Evolutionary conservation across 1,140 invertebrate species (phyloP).

Genomic region (Calliopsis andreniformis): DNA sequence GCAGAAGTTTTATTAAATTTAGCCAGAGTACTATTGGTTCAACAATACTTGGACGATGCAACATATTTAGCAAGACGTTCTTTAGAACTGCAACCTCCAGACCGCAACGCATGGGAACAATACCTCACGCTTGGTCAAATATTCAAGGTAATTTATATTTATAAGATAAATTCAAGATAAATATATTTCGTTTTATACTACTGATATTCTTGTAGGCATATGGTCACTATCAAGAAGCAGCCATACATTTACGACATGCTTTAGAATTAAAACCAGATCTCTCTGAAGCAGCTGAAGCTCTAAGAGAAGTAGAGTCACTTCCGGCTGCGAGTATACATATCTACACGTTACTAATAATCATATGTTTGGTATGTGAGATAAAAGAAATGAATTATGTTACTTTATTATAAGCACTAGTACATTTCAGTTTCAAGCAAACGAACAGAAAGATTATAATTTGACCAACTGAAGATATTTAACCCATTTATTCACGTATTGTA

Average conservation of each 20-base stretch:
- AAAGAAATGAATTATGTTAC: background rate
- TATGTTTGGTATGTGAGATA: conserved; percentile 86
- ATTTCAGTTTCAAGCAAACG: background rate
- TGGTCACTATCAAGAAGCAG: conserved; percentile 91
- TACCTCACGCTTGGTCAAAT: conserved; percentile 94
- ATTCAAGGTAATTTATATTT: conserved; percentile 86
- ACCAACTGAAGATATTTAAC: conserved; percentile 34
- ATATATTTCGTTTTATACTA: conserved; percentile 2
- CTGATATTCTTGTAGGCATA: conserved; percentile 83
- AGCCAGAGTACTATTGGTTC: conserved; percentile 90
- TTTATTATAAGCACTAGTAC: background rate
- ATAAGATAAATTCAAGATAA: too few relatives aligned
- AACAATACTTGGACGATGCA: conserved; percentile 94
- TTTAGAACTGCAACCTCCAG: conserved; percentile 88
- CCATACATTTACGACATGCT: conserved; percentile 89
- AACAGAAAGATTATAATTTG: conserved; percentile 39
- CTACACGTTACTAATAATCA: conserved; percentile 92
- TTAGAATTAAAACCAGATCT: conserved; percentile 92
- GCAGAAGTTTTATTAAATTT: conserved; percentile 92
- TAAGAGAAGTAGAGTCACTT: conserved; percentile 90
- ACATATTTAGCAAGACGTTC: conserved; percentile 91
- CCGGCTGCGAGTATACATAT: conserved; percentile 88
- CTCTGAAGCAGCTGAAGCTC: conserved; percentile 87
- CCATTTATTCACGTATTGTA: conserved; percentile 70
- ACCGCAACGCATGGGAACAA: conserved; percentile 93